Base-by-base conservation (phyloP, 1,140 invertebrate genomes). In the Orussus abietinus region DNA sequence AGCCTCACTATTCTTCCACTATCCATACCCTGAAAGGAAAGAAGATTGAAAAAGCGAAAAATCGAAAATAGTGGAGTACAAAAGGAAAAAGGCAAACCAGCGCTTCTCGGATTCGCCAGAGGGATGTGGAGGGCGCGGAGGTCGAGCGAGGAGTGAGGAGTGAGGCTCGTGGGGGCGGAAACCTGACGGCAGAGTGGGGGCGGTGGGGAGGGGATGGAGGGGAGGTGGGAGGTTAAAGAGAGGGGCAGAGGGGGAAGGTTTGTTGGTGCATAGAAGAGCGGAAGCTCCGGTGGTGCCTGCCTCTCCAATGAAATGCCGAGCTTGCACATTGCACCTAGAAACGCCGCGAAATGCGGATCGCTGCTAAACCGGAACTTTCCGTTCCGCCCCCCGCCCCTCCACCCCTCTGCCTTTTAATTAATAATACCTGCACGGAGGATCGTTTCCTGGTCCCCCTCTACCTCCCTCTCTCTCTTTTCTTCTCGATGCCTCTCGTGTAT, bases 301-400 rank as follows among this genome's bases (percentile, higher is more conserved):
- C 51, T 51, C 42, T 49, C 48, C 50, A 58, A 48, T 42, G 42
- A 48, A 60, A 54, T 33, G 58, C 58, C 59, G 58, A 57, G 35
- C 21, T 43, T 43, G 57, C 57, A 56, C 42, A 36, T 47, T 53
- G 49, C 48, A 49, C 54, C 51, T 50, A 57, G 48, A 47, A 45
- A 38, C 53, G 34, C n/a, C 36, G 49, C 53, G 55, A 61, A 61
- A 59, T 51, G 47, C 52, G 50, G 42, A 42, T 32, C 51, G 42
- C 45, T 17, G 53, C 34, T 57, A 55, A n/a, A 55, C 50, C 51
- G 49, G 53, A 58, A 58, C 44, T 54, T 59, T 51, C 37, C 37
- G 32, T 53, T 48, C 36, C 49, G 26, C 40, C 19, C 25, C 34
- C 30, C 21, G 29, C 32, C 13, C 25, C 29, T 5, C 41, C 12